phyloP scores from a whole-genome alignment of 2,888 invertebrate genomes.

The Spodoptera exigua region DNA sequence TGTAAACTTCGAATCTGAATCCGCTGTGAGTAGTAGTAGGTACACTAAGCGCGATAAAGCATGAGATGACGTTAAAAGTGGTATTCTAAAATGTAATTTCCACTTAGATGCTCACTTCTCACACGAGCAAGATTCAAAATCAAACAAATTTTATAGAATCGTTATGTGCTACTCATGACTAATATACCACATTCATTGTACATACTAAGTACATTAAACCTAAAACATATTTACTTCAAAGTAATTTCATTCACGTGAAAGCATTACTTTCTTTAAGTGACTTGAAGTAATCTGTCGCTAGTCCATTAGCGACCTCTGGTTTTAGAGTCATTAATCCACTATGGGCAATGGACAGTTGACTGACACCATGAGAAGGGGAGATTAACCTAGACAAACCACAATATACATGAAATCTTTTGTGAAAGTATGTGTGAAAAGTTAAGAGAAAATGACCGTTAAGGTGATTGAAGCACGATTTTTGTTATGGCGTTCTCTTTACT shows the following conservation, averaged over 20 bases:
- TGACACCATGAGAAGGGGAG: conserved; percentile 49
- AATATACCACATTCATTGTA: not conserved
- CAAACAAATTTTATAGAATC: no score
- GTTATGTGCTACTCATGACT: not conserved
- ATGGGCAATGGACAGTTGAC: conserved; percentile 57
- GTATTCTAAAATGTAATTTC: no score
- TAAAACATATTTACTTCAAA: conserved; percentile 18
- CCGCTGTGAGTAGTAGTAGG: no score
- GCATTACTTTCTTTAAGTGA: conserved; percentile 43
- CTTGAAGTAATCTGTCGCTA: conserved; percentile 32
- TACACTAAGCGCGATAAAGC: no score
- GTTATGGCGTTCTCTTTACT: conserved; percentile 39
- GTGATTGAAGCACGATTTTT: conserved; percentile 49
- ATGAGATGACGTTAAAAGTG: no score
- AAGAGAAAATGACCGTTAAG: conserved; percentile 48
- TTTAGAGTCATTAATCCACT: conserved; percentile 55
- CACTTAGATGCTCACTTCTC: no score
- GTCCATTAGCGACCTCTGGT: conserved; percentile 58
- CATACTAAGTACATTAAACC: conserved; percentile 1
- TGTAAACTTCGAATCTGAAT: no score
- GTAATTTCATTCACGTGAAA: conserved; percentile 24
- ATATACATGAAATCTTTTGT: conserved; percentile 47
- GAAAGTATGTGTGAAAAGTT: conserved; percentile 53
- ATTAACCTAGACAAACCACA: conserved; percentile 16
- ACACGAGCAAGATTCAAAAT: no score